A percentile compares a stretch with the other conserved stretches of the same genome.
Evolutionary conservation across 2,888 invertebrate species (phyloP).

Genomic region (Apamea anceps): DNA sequence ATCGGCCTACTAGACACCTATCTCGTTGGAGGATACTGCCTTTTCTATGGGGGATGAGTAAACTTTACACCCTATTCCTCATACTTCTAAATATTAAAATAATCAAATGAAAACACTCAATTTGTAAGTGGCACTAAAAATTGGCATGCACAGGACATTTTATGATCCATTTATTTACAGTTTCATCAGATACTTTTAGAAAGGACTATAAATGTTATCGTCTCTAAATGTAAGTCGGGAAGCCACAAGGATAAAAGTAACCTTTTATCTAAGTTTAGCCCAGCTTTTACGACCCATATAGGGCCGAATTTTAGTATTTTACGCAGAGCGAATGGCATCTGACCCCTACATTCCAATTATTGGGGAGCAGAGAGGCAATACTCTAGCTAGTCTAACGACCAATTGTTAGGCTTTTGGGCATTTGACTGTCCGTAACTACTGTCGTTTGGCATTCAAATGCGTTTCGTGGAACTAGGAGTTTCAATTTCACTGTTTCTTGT

Average conservation of each 20-base stretch:
- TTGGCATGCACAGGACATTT: neutral
- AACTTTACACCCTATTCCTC: neutral
- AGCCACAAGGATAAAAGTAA: neutral
- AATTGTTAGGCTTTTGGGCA: constrained; percentile 24
- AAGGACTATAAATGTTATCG: neutral
- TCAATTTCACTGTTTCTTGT: neutral
- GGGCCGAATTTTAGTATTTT: constrained; percentile 13
- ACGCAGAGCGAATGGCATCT: neutral
- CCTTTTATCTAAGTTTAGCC: constrained; percentile 10
- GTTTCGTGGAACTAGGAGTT: neutral
- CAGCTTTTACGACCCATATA: constrained; percentile 3
- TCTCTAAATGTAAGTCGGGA: neutral
- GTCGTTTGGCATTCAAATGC: neutral
- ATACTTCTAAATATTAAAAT: neutral
- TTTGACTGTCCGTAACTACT: neutral
- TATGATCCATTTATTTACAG: neutral
- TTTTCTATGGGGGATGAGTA: neutral
- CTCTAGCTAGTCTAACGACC: constrained; percentile 9
- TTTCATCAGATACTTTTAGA: neutral
- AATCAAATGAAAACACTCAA: neutral
- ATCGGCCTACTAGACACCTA: neutral
- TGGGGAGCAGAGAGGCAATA: constrained; percentile 26
- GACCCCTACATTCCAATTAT: constrained; percentile 46
- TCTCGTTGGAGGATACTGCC: neutral
- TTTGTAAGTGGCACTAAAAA: neutral